Evolutionary conservation across 2,888 invertebrate genomes (phyloP).

Genomic region (Tromatobia lineatoria): DNA sequence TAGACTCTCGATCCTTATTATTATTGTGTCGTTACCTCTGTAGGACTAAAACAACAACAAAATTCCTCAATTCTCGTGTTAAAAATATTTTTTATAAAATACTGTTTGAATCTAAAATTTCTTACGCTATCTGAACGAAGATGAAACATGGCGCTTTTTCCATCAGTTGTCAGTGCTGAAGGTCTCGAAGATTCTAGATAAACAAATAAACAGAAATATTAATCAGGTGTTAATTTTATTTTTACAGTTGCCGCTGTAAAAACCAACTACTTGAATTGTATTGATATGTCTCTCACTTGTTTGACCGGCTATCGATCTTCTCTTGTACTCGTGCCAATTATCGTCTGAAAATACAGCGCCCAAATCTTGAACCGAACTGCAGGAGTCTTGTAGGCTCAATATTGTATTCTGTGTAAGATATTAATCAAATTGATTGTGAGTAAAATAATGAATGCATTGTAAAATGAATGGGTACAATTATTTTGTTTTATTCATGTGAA

Average conservation of each 20-base stretch:
- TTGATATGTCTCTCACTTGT: slow-evolving; percentile 43
- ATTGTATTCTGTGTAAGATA: slow-evolving; percentile 35
- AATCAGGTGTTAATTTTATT: neutral
- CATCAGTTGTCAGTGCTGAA: neutral
- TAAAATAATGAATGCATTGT: neutral
- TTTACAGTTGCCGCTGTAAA: neutral
- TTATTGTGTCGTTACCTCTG: slow-evolving; percentile 70
- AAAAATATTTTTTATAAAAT: neutral
- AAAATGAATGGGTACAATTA: neutral
- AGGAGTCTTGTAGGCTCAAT: slow-evolving; percentile 63
- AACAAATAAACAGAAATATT: neutral
- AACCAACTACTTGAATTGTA: neutral
- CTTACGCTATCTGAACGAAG: slow-evolving; percentile 35
- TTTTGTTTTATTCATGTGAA: neutral
- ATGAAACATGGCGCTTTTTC: slow-evolving; percentile 25
- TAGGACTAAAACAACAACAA: slow-evolving; percentile 35
- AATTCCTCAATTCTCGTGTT: neutral
- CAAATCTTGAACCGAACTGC: slow-evolving; percentile 74
- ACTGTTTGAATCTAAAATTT: neutral
- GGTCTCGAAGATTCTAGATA: slow-evolving; percentile 4
- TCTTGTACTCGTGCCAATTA: slow-evolving; percentile 77
- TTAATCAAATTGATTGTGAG: neutral
- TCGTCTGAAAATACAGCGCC: slow-evolving; percentile 73
- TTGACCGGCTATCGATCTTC: slow-evolving; percentile 57
- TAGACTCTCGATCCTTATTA: slow-evolving; percentile 76